Evolutionary conservation across 1,140 invertebrate genomes (phyloP).

Genomic region (Tyrophagus putrescentiae): DNA sequence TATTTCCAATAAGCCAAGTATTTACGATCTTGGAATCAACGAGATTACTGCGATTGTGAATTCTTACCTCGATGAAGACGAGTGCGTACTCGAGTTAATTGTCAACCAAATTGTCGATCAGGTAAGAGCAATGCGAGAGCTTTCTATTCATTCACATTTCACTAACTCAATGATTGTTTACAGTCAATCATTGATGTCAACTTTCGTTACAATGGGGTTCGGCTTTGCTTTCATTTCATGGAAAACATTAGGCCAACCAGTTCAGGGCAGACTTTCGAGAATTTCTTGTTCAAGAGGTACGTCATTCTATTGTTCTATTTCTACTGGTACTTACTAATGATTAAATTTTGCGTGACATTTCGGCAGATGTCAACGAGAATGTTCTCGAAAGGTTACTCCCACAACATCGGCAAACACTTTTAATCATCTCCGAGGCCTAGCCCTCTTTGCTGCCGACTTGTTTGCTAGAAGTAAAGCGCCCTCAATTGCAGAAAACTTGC

Average conservation of each 20-base stretch:
- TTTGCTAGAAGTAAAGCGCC: constrained; percentile 20
- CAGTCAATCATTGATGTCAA: constrained; percentile 48
- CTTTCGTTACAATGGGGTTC: constrained; percentile 49
- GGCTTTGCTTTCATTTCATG: constrained; percentile 43
- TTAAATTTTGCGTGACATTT: not conserved
- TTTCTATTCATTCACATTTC: not conserved
- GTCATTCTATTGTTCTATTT: not conserved
- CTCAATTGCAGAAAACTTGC: constrained; percentile 17
- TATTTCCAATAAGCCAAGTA: constrained; percentile 19
- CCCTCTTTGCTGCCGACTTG: constrained; percentile 27
- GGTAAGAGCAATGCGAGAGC: constrained; percentile 19
- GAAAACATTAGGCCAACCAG: constrained; percentile 34
- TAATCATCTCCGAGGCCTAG: constrained; percentile 23
- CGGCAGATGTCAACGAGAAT: constrained; percentile 24
- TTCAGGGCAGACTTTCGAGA: constrained; percentile 36
- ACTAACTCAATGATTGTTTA: constrained; percentile 9
- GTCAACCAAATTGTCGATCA: constrained; percentile 24
- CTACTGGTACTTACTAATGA: not conserved
- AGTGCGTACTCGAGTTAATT: constrained; percentile 16
- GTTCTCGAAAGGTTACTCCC: constrained; percentile 14
- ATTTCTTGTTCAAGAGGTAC: constrained; percentile 33
- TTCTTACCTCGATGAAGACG: constrained; percentile 21
- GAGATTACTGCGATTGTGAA: constrained; percentile 19
- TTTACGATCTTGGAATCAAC: constrained; percentile 11
- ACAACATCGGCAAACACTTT: constrained; percentile 16